Conservation (phyloP, 1,140 invertebrate species). For the Drosophila oshimai region DNA sequence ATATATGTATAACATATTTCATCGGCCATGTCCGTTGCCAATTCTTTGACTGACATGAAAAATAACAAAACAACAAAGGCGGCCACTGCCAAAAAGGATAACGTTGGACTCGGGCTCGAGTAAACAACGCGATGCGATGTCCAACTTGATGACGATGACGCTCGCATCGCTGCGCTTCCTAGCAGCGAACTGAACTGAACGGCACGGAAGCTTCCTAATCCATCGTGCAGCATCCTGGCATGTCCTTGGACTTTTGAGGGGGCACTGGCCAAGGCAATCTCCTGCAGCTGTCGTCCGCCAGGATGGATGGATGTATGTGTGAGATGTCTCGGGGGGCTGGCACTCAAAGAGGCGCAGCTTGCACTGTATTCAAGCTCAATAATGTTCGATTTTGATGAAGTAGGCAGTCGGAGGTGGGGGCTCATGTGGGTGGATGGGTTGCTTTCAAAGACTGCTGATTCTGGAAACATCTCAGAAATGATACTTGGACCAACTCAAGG, state of each 20-base stretch:
- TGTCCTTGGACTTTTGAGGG: slow-evolving; percentile 61
- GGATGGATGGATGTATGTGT: slow-evolving; percentile 60
- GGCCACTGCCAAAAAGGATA: slow-evolving; percentile 73
- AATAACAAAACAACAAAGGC: slow-evolving; percentile 78
- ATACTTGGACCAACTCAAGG: not conserved
- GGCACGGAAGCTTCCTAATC: slow-evolving; percentile 60
- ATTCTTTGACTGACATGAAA: slow-evolving; percentile 79
- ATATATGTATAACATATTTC: slow-evolving; percentile 65
- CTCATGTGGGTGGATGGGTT: not conserved
- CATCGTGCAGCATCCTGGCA: slow-evolving; percentile 62
- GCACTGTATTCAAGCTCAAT: slow-evolving; percentile 31
- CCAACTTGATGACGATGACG: slow-evolving; percentile 55
- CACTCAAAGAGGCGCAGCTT: slow-evolving; percentile 23
- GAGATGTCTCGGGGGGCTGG: not conserved
- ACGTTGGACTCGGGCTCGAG: slow-evolving; percentile 19
- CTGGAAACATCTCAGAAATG: not conserved
- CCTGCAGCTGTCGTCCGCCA: slow-evolving; percentile 65
- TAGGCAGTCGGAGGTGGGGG: slow-evolving; percentile 29
- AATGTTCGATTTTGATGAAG: slow-evolving; percentile 59
- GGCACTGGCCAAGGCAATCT: slow-evolving; percentile 50
- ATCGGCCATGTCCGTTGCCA: slow-evolving; percentile 73
- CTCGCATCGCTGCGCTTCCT: slow-evolving; percentile 8
- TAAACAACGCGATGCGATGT: slow-evolving; percentile 56
- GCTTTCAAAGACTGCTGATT: not conserved
- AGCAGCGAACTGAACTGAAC: slow-evolving; percentile 17